These are phyloP conservation scores for Trichopoda pennipes DNA, from an alignment of 2,888 invertebrate genomes.

Conservation along the genomic window DNA sequence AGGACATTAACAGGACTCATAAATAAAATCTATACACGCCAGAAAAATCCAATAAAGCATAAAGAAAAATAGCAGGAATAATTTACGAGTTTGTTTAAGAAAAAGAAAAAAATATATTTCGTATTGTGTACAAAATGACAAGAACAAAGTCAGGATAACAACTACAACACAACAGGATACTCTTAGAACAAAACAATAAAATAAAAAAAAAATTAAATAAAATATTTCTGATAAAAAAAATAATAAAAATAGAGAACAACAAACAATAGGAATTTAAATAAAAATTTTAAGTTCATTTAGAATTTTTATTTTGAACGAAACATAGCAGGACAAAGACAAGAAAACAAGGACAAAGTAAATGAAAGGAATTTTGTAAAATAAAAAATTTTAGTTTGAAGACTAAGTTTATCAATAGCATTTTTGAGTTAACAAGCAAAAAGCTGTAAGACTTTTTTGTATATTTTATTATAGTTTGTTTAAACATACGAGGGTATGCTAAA, in stretches of 20 bases:
- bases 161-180: conserved; percentile 41
- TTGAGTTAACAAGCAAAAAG: background rate
- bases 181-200: background rate
- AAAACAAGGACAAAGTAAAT: conserved; percentile 4
- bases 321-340: background rate
- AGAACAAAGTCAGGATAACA: conserved; percentile 47
- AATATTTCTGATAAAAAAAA: conserved; percentile 28
- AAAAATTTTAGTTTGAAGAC: background rate
- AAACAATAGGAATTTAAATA: conserved; percentile 43
- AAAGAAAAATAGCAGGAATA: conserved; percentile 34
- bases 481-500: no score
- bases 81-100: conserved; percentile 40
- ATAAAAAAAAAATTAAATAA: background rate
- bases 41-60: conserved; percentile 11
- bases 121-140: conserved; percentile 51
- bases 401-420: conserved; percentile 48
- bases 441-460: no score
- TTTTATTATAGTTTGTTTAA: no score
- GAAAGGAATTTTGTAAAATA: conserved; percentile 12
- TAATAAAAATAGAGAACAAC: conserved; percentile 28
- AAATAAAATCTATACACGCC: conserved; percentile 30
- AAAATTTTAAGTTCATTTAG: background rate
- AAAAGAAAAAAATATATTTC: conserved; percentile 36
- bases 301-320: conserved; percentile 13
- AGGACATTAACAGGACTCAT: conserved; percentile 12